Evolutionary conservation across 2,113 vertebrate species (phyloP), one percentile per base, ranked within the genome.

Genomic region (Cyprinodon brontotheroides): DNA sequence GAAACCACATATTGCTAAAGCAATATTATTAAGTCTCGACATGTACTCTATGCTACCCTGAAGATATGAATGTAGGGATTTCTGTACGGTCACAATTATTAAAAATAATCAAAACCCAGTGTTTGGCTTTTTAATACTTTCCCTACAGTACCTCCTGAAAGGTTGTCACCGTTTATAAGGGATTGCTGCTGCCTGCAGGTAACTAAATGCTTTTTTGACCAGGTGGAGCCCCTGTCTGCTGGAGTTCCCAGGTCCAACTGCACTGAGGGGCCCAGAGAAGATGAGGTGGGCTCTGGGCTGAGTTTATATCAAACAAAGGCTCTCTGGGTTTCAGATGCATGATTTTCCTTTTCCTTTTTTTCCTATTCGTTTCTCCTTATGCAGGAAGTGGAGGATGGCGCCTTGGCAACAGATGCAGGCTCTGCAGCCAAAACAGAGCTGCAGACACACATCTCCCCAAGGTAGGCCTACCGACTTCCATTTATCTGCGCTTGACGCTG

Each of bases 331-430:
- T 66, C 45, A 17, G 15, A 60, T 20, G 36, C 14, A 20, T 20
- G 43, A 29, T 0, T 4, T n/a, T 15, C 37, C 62, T 22, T 43
- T 80, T 22, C 70, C 48, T 37, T 7, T 70, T 15, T 61, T 14
- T 70, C 37, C n/a, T 70, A 67, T 85, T 82, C 79, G 29, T 29
- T 29, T 29, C 29, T 29, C 29, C 29, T 29, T 29, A 29, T 29
- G 29, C 29, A 87, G 40, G 40, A 10, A 22, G 82, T 78, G 29
- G 77, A 85, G 12, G 74, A 84, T 4, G 85, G 74, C 70, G 53
- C 61, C 61, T 36, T 77, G 40, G 76, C 11, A 84, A 68, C 72
- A n/a, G 86, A 92, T 11, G 65, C 75, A 68, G 77, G 80, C 7
- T 86, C 88, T 0, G 76, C 77, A 1, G 79, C 87, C 12, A 91